Percentiles rank a stretch among this genome's conserved stretches.
phyloP scores from a whole-genome alignment of 2,113 vertebrate genomes.

The Scomber colias region DNA sequence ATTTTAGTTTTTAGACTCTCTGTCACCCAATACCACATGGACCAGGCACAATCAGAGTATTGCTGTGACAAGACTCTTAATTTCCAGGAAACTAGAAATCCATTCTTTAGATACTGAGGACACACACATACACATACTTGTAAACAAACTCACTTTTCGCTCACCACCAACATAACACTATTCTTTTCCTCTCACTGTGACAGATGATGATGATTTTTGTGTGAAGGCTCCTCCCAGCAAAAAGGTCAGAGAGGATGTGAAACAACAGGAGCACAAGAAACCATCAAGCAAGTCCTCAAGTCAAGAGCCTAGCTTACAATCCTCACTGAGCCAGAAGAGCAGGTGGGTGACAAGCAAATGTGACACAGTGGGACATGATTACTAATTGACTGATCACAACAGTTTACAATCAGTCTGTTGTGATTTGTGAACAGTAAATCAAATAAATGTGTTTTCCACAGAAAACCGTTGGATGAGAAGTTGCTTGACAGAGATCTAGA shows the following conservation, averaged over 20 bases:
- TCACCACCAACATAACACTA: not conserved
- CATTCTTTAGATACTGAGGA: not conserved
- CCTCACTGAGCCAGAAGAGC: slow-evolving; percentile 66
- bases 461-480: slow-evolving; percentile 88
- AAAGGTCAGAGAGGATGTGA: slow-evolving; percentile 81
- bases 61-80: too few species aligned
- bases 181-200: slow-evolving; percentile 17
- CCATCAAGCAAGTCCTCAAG: slow-evolving; percentile 68
- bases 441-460: slow-evolving; percentile 63
- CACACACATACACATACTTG: not conserved
- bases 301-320: slow-evolving; percentile 68
- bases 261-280: slow-evolving; percentile 79
- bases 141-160: not conserved
- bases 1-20: too few species aligned
- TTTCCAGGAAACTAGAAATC: not conserved
- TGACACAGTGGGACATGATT: not conserved
- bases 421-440: not conserved
- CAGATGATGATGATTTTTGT: slow-evolving; percentile 94
- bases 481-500: slow-evolving; percentile 89
- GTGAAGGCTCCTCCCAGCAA: slow-evolving; percentile 85
- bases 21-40: too few species aligned
- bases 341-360: slow-evolving; percentile 78
- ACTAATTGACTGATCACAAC: not conserved
- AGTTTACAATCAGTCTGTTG: not conserved
- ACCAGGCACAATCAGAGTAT: too few species aligned